Base-by-base conservation (phyloP, 1,140 invertebrate species). In the Trialeurodes vaporariorum region DNA sequence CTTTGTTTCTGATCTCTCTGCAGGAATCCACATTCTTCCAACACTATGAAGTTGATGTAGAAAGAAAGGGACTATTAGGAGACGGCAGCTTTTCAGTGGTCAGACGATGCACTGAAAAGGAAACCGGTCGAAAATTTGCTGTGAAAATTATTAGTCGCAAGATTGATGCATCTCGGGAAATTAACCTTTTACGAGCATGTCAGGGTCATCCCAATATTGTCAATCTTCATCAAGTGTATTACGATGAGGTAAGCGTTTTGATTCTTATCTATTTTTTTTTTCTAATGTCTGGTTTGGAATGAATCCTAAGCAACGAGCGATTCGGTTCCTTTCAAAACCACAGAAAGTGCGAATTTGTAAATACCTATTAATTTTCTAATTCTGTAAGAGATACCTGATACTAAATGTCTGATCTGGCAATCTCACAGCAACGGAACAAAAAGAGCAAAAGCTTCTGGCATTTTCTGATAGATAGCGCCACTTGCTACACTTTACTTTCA, bases 71-170 rank as follows among this genome's bases (percentile, higher is more conserved):
- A 2, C 81, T 90, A 13, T 78, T 96, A 0, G 94, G 94, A 0
- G 91, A 94, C 75, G 94, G 94, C 0, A 91, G 91, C 61, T 96
- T 90, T 77, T 93, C 92, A 1, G 86, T 96, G 0, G 95, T 93
- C 75, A 84, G 91, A 62, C 86, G 86, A 73, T 97, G 94, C 75
- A 80, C 86, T n/a, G 84, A 93, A 70, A 83, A 85, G 63, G 73
- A 77, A 26, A 91, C 89, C 0, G 83, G 86, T 13, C 83, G 85
- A 70, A 84, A 87, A 65, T 96, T 85, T 78, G 94, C 94, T 13
- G 94, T 96, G 1, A 97, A 97, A 82, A 96, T 97, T 69, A 83
- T 96, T 11, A 90, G 86, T 71, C 81, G 88, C n/a, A 82, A 86
- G 27, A 83, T 90, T 62, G 89, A 94, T 72, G 86, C 87, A 27